These are phyloP conservation scores for Tetrax tetrax DNA, from an alignment of 2,113 vertebrate species.

Conservation along the genomic window DNA sequence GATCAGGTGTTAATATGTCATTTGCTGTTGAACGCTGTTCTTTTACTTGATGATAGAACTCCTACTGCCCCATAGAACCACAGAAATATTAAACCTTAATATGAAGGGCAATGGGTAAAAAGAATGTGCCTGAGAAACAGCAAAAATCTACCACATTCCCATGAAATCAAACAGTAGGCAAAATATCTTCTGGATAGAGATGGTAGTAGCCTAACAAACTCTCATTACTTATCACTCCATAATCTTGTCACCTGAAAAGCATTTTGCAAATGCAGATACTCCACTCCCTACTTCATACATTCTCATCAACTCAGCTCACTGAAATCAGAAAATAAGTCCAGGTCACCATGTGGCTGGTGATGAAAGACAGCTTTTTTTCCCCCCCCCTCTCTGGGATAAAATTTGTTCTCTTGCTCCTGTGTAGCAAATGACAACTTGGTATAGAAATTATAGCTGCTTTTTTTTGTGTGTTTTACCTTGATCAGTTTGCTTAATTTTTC, in stretches of 20 bases:
- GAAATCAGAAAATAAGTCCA: neutral
- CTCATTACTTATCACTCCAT: neutral
- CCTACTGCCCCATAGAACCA: neutral
- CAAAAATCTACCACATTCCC: neutral
- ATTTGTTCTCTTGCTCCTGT: neutral
- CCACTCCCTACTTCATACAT: neutral
- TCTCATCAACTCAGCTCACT: neutral
- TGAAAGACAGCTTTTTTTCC: neutral
- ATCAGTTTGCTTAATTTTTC: neutral
- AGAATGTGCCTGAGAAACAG: neutral
- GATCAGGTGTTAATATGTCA: neutral
- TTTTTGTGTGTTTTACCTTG: neutral
- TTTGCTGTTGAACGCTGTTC: neutral
- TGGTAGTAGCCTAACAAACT: neutral
- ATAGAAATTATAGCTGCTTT: neutral
- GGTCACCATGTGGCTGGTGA: neutral
- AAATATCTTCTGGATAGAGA: neutral
- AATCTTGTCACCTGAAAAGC: neutral
- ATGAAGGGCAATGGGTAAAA: neutral
- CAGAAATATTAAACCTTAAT: neutral
- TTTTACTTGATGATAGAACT: neutral
- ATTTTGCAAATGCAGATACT: neutral
- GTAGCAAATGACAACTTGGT: neutral
- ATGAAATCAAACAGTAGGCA: neutral
- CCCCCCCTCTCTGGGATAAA: neutral